These are phyloP conservation scores for Holothuria leucospilota DNA, from an alignment of 53 echinoderm and acorn worm species.

Conservation along the genomic window DNA sequence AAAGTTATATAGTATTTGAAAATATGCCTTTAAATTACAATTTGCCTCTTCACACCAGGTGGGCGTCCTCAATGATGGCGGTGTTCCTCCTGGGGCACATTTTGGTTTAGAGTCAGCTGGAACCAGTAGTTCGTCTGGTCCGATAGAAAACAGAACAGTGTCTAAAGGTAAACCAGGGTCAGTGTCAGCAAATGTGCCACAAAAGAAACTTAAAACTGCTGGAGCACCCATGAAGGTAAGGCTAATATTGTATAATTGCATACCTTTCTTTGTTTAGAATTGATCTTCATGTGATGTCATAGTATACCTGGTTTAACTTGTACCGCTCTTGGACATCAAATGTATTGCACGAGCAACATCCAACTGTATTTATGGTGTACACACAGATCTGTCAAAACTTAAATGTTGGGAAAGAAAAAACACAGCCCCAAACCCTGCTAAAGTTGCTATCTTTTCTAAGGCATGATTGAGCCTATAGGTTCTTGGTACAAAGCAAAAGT, in stretches of 20 bases:
- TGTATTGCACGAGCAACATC: too few species aligned
- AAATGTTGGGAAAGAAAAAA: too few species aligned
- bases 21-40: neutral
- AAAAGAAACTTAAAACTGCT: slow-evolving; percentile 40
- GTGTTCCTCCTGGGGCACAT: slow-evolving; percentile 24
- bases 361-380: too few species aligned
- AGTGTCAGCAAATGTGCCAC: slow-evolving; percentile 12
- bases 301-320: too few species aligned
- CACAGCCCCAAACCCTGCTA: too few species aligned
- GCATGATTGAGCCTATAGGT: too few species aligned
- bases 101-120: slow-evolving; percentile 31
- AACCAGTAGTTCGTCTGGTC: slow-evolving; percentile 1
- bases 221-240: slow-evolving; percentile 31
- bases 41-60: slow-evolving; percentile 6
- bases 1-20: too few species aligned
- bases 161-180: slow-evolving; percentile 41
- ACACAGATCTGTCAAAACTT: too few species aligned
- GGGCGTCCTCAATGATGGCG: slow-evolving; percentile 21
- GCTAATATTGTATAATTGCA: neutral
- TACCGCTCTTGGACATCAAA: too few species aligned
- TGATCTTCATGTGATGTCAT: too few species aligned
- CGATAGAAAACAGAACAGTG: neutral
- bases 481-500: too few species aligned
- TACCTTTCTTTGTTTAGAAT: neutral
- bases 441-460: too few species aligned